Evolutionary conservation across 2,888 invertebrate species (phyloP).

Genomic region (Cerastis leucographa): DNA sequence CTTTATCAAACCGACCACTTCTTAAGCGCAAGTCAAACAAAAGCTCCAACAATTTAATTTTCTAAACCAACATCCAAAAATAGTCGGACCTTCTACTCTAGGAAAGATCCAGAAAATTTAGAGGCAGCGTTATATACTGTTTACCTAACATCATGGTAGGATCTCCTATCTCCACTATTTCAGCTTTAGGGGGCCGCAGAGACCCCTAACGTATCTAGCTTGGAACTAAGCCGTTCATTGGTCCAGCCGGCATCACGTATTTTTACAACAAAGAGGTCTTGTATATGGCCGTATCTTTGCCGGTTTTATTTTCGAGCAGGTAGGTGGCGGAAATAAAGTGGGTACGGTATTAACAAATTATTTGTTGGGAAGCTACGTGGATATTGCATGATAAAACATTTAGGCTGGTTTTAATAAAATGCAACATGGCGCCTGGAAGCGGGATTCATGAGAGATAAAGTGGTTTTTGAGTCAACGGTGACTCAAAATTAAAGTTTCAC

Average conservation of each 20-base stretch:
- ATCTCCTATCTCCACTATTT: constrained; percentile 56
- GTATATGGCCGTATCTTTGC: constrained; percentile 42
- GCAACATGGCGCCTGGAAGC: neutral
- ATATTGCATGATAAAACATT: constrained; percentile 10
- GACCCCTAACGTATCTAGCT: constrained; percentile 59
- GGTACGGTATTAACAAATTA: constrained; percentile 37
- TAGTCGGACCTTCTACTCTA: constrained; percentile 3
- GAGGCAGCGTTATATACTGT: constrained; percentile 38
- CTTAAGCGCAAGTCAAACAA: constrained; percentile 8
- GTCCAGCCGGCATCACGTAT: constrained; percentile 48
- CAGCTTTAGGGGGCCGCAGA: constrained; percentile 61
- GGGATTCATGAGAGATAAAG: neutral
- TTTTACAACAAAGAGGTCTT: constrained; percentile 58
- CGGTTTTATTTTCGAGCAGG: constrained; percentile 54
- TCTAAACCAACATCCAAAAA: constrained; percentile 24
- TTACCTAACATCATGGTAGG: constrained; percentile 48
- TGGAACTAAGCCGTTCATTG: constrained; percentile 54
- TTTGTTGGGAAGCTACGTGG: constrained; percentile 2
- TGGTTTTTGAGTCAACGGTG: neutral
- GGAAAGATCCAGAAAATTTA: constrained; percentile 38
- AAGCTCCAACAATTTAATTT: constrained; percentile 22
- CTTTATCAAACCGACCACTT: constrained; percentile 8
- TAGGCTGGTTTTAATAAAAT: neutral
- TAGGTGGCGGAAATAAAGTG: constrained; percentile 39
- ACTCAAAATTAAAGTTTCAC: neutral